phyloP scores from a whole-genome alignment of 2,888 invertebrate species.

The Nezara viridula region DNA sequence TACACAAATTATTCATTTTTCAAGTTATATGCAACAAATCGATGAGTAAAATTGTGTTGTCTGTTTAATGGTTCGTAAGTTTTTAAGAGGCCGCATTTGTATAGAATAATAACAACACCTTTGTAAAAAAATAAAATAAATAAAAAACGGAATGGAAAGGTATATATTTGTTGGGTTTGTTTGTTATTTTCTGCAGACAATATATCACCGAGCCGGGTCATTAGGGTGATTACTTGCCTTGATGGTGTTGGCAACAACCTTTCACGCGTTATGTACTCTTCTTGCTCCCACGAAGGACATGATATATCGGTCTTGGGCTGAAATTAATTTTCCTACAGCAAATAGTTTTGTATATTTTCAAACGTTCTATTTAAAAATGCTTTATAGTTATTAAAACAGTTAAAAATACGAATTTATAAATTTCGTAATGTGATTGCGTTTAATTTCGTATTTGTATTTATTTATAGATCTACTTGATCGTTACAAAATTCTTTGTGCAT shows the following conservation, averaged over 20 bases:
- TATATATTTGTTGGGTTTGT: slow-evolving; percentile 26
- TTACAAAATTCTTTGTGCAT: no score
- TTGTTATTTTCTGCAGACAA: neutral
- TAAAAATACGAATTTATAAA: no score
- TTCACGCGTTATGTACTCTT: slow-evolving; percentile 35
- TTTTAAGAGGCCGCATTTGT: no score
- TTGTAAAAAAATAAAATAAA: neutral
- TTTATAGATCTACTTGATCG: no score
- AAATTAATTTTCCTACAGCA: neutral
- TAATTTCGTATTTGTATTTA: no score
- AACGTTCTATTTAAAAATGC: neutral
- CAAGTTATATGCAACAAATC: no score
- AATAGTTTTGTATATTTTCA: neutral
- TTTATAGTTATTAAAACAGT: neutral
- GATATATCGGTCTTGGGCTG: neutral
- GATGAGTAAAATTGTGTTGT: no score
- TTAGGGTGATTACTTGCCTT: slow-evolving; percentile 15
- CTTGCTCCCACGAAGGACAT: neutral
- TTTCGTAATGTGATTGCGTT: no score
- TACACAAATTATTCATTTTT: no score
- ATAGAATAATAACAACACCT: no score
- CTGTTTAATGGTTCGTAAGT: no score
- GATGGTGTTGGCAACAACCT: slow-evolving; percentile 25
- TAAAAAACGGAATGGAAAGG: neutral
- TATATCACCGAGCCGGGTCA: neutral